A percentile compares a stretch with the other conserved stretches of the same genome.
phyloP scores from a whole-genome alignment of 1,140 invertebrate genomes.

The Himalopsyche phryganea region DNA sequence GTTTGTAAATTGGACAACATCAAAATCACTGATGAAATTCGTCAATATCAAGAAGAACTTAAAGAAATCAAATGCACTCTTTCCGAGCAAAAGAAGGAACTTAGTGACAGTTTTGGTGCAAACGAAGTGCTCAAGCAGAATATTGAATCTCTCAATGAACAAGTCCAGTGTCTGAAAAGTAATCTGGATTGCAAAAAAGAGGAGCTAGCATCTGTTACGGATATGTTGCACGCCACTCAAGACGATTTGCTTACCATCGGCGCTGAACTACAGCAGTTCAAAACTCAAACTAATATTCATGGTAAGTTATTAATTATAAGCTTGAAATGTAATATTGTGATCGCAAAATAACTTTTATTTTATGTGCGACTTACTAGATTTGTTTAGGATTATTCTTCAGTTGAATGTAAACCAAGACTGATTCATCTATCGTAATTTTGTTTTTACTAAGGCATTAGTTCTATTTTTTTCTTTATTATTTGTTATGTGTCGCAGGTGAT shows the following conservation, averaged over 20 bases:
- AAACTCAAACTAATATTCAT: conserved; percentile 15
- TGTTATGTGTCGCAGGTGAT: too few relatives aligned
- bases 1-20: conserved; percentile 21
- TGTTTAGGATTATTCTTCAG: too few relatives aligned
- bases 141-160: conserved; percentile 22
- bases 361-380: too few relatives aligned
- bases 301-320: conserved; percentile 6
- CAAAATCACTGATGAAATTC: conserved; percentile 24
- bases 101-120: conserved; percentile 1
- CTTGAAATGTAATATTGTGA: too few relatives aligned
- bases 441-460: too few relatives aligned
- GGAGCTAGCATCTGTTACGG: conserved; percentile 23
- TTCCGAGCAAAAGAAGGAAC: conserved; percentile 13
- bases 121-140: conserved; percentile 13
- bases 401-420: not conserved
- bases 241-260: conserved; percentile 19
- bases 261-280: conserved; percentile 21
- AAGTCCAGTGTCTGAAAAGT: conserved; percentile 23
- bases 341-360: too few relatives aligned
- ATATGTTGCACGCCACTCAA: conserved; percentile 31
- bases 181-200: conserved; percentile 29
- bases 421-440: too few relatives aligned
- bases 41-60: conserved; percentile 26
- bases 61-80: conserved; percentile 7
- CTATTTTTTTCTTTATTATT: too few relatives aligned